Base-by-base conservation (phyloP, 2,888 invertebrate genomes). In the Heliconius aoede region DNA sequence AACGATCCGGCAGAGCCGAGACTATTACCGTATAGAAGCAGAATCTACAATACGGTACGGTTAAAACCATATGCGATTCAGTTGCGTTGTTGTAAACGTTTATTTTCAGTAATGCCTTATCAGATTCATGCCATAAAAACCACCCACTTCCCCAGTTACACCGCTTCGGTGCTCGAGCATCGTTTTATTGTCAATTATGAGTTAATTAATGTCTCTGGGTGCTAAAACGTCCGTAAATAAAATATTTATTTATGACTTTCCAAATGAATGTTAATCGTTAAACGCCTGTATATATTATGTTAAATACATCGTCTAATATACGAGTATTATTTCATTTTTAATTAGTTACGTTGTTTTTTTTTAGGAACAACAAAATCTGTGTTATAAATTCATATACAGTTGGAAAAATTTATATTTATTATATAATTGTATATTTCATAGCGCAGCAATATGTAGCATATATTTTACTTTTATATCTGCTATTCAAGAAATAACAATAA, bases 271-370 rank as follows among this genome's bases (percentile, higher is more conserved):
- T 24, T 15, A 40, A 65, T 36, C 7, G 11, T 8, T 36, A 65
- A 65, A 13, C 40, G 65, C 40, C 26, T 36, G 65, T 15, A 40
- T 40, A 24, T 24, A 36, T 65, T 24, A 36, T 36, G 65, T 36
- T 65, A 65, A 36, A 24, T 13, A 65, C 36, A 65, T 36, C 36
- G 65, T 65, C 65, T 65, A 65, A 65, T 65, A 24, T 65, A n/a
- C n/a, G n/a, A n/a, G n/a, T n/a, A 65, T 40, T 36, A 40, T 65
- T 65, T 65, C 11, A 65, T 36, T 65, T 65, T 65, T 65, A 65
- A 65, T 65, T 15, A 40, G 65, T 65, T 65, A 65, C 65, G 64
- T 40, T 40, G 24, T 46, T 18, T 7, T 5, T 2, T 46, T 46
- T 36, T 4, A 13, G 36, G 13, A n/a, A n/a, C n/a, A n/a, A n/a